phyloP scores from a whole-genome alignment of 2,888 invertebrate species.

The Galerucella pusilla region DNA sequence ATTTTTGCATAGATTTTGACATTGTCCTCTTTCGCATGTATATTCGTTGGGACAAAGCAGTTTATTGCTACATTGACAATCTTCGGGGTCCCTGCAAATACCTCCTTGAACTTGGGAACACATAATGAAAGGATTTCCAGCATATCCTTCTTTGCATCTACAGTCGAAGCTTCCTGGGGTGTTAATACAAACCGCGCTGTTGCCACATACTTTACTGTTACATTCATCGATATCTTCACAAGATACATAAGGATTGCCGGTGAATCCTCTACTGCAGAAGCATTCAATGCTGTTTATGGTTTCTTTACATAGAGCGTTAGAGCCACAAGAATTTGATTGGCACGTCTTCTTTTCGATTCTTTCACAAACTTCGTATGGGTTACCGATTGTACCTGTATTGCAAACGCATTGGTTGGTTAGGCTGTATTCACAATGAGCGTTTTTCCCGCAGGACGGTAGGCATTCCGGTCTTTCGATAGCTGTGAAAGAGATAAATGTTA shows the following conservation, averaged over 20 bases:
- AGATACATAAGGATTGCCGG: conserved; percentile 85
- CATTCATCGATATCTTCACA: conserved; percentile 90
- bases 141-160: conserved; percentile 84
- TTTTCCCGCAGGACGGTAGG: conserved; percentile 81
- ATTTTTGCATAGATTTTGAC: conserved; percentile 81
- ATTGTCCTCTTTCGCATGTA: conserved; percentile 78
- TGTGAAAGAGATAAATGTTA: conserved; percentile 63
- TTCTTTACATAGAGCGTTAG: conserved; percentile 83
- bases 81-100: conserved; percentile 76
- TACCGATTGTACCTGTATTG: conserved; percentile 84
- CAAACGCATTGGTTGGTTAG: conserved; percentile 83
- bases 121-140: conserved; percentile 88
- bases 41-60: conserved; percentile 82
- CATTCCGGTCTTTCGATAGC: conserved; percentile 83
- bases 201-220: conserved; percentile 80
- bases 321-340: conserved; percentile 78
- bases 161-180: conserved; percentile 91
- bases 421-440: conserved; percentile 90
- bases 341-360: conserved; percentile 78
- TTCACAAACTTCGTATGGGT: conserved; percentile 87
- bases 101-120: conserved; percentile 79
- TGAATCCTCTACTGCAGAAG: conserved; percentile 83
- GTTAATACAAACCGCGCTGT: conserved; percentile 90
- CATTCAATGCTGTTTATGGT: conserved; percentile 82
- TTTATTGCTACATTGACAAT: conserved; percentile 77